These are phyloP conservation scores for Haliclona indistincta DNA, from an alignment of 37 sponge, comb jelly and placozoan species.

Conservation along the genomic window DNA sequence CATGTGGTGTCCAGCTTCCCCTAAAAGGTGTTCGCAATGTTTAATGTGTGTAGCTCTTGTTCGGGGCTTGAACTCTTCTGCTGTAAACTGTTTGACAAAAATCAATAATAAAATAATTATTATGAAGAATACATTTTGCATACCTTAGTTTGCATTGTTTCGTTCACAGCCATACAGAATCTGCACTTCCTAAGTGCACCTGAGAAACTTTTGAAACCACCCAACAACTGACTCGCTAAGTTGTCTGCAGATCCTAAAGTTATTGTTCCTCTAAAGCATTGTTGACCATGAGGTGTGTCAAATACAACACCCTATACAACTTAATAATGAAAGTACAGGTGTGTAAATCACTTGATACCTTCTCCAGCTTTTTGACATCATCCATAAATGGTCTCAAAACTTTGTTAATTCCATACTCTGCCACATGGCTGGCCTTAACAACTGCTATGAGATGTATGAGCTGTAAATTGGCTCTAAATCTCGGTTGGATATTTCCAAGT, in stretches of 20 bases:
- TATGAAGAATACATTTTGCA: not conserved
- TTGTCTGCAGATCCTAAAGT: not conserved
- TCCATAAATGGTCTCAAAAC: not conserved
- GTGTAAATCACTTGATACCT: not conserved
- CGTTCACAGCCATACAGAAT: not conserved
- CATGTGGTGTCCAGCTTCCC: not conserved
- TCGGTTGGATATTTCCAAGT: not conserved
- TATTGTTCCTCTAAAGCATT: constrained; percentile 1
- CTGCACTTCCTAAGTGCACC: not conserved
- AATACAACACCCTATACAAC: too few relatives aligned
- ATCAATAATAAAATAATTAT: not conserved
- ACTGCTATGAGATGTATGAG: not conserved
- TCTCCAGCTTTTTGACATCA: constrained; percentile 6
- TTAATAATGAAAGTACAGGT: too few relatives aligned
- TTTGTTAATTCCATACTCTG: not conserved
- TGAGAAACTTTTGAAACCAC: not conserved
- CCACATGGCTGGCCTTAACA: not conserved
- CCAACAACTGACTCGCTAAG: not conserved
- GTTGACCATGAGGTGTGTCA: too few relatives aligned
- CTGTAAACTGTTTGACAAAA: not conserved
- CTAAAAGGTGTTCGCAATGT: not conserved
- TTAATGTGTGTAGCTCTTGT: not conserved
- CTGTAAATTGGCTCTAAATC: not conserved
- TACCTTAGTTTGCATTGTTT: not conserved
- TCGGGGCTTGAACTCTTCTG: not conserved